Conservation (phyloP, 2,888 invertebrate species). For the Dendrolimus pini region DNA sequence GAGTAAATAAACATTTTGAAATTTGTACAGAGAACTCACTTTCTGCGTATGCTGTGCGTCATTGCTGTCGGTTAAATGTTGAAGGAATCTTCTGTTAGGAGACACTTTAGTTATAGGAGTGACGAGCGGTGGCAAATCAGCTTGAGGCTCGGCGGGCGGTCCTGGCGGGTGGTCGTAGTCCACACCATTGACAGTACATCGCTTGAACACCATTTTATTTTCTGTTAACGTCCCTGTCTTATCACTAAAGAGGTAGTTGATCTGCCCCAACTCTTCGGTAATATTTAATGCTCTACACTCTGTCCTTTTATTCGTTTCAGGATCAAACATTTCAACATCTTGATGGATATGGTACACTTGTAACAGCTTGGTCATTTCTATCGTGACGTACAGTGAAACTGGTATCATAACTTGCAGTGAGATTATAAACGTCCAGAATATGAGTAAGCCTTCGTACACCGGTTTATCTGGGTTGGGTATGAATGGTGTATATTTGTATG, state of each 20-base stretch:
- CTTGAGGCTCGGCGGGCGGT: slow-evolving; percentile 80
- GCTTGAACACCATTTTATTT: slow-evolving; percentile 97
- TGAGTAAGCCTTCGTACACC: slow-evolving; percentile 86
- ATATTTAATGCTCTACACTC: slow-evolving; percentile 97
- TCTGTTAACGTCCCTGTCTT: slow-evolving; percentile 99
- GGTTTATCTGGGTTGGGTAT: slow-evolving; percentile 78
- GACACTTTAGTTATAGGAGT: slow-evolving; percentile 66
- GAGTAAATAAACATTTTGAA: no score
- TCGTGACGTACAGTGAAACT: slow-evolving; percentile 95
- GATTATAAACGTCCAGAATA: slow-evolving; percentile 97
- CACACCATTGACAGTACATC: slow-evolving; percentile 91
- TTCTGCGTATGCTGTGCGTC: slow-evolving; percentile 79
- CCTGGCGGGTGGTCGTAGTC: slow-evolving; percentile 92
- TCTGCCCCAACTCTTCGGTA: slow-evolving; percentile 97
- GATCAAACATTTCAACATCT: slow-evolving; percentile 91
- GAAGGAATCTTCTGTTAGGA: slow-evolving; percentile 56
- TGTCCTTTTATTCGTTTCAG: slow-evolving; percentile 83
- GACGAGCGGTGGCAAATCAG: slow-evolving; percentile 63
- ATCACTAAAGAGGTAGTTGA: slow-evolving; percentile 94
- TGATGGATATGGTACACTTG: slow-evolving; percentile 97
- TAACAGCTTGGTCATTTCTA: slow-evolving; percentile 96
- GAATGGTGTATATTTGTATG: slow-evolving; percentile 79
- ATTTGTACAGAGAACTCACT: slow-evolving; percentile 24
- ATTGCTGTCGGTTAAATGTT: slow-evolving; percentile 53
- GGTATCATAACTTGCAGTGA: slow-evolving; percentile 98